phyloP scores from a whole-genome alignment of 2,113 vertebrate genomes.

The Sinocyclocheilus rhinocerous region DNA sequence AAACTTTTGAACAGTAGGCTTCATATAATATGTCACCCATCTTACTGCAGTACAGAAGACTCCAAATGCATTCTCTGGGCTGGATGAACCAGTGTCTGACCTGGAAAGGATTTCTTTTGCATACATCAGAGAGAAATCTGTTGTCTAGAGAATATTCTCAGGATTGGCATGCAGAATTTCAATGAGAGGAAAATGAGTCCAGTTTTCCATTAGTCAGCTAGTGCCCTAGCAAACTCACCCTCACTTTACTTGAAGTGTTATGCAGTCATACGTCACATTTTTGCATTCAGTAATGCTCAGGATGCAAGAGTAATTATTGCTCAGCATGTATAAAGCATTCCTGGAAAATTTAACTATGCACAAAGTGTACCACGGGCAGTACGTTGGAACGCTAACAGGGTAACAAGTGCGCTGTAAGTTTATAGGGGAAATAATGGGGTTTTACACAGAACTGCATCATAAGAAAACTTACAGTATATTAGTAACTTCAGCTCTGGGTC shows the following conservation, averaged over 20 bases:
- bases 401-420: background rate
- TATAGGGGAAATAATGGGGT: too few species aligned
- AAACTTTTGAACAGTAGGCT: background rate
- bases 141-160: background rate
- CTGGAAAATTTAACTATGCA: too few species aligned
- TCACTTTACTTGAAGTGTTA: slow-evolving; percentile 14
- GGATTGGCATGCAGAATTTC: background rate
- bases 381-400: slow-evolving; percentile 41
- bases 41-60: slow-evolving; percentile 4
- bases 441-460: too few species aligned
- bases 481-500: too few species aligned
- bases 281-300: too few species aligned
- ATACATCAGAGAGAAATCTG: background rate
- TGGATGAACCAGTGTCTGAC: background rate
- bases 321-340: slow-evolving; percentile 59
- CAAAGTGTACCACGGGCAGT: slow-evolving; percentile 50
- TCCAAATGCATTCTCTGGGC: background rate
- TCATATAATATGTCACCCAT: background rate
- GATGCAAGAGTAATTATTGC: slow-evolving; percentile 73
- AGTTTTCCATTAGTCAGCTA: slow-evolving; percentile 46
- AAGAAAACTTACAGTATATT: too few species aligned
- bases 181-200: slow-evolving; percentile 7
- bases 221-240: slow-evolving; percentile 66
- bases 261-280: background rate
- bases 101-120: background rate